Conservation (phyloP, 64 coral and sea anemone species). For the Trachythela sp. region DNA sequence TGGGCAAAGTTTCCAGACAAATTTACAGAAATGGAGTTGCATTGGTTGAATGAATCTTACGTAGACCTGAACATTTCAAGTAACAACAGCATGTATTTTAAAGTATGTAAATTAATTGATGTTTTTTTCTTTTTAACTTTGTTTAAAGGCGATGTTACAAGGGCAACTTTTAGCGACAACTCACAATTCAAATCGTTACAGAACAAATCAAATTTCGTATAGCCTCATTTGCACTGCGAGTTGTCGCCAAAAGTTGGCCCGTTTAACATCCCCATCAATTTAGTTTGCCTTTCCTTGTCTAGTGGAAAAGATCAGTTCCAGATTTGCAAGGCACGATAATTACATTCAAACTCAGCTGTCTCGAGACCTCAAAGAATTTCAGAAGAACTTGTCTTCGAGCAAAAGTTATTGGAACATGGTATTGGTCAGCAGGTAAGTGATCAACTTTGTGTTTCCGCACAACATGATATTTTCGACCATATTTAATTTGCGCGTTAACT, state of each 20-base stretch:
- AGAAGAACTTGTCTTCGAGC: not conserved
- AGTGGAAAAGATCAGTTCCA: not conserved
- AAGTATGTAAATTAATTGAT: not conserved
- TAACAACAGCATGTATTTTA: not conserved
- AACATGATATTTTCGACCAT: too few species aligned
- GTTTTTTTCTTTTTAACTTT: too few species aligned
- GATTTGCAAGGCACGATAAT: not conserved
- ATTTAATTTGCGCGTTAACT: too few species aligned
- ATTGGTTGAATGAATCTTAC: not conserved
- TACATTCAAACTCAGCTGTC: not conserved
- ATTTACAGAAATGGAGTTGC: not conserved
- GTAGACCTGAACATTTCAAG: not conserved
- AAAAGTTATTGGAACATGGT: not conserved
- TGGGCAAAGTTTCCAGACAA: not conserved
- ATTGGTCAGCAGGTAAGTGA: not conserved
- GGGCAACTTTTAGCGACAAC: too few species aligned
- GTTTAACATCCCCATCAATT: not conserved
- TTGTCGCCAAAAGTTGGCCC: too few species aligned
- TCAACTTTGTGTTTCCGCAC: too few species aligned
- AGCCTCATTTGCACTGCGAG: too few species aligned
- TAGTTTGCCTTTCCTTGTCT: not conserved
- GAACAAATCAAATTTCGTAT: too few species aligned
- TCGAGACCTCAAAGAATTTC: too few species aligned
- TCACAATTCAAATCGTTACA: too few species aligned
- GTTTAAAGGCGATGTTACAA: too few species aligned